phyloP scores from a whole-genome alignment of 2,888 invertebrate species.

The Orthosia gracilis region DNA sequence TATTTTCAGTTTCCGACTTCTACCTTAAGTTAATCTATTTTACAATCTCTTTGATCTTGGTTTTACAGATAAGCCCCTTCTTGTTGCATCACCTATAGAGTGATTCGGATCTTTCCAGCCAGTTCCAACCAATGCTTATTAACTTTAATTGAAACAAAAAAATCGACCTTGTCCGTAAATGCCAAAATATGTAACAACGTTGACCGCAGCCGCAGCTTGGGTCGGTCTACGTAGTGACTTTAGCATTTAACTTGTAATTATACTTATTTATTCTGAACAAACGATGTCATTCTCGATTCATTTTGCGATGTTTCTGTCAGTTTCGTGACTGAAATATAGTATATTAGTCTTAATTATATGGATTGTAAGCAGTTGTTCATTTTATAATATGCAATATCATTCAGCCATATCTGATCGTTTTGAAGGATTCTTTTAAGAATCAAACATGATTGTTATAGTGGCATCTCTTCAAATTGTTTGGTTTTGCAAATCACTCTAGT shows the following conservation, averaged over 20 bases:
- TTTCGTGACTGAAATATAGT: conserved; percentile 29
- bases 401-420: conserved; percentile 1
- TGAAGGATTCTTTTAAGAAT: conserved; percentile 5
- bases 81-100: conserved; percentile 15
- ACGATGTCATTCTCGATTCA: conserved; percentile 26
- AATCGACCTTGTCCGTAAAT: conserved; percentile 51
- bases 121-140: conserved; percentile 38
- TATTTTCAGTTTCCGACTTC: not conserved
- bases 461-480: conserved; percentile 10
- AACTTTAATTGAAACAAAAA: conserved; percentile 52
- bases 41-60: not conserved
- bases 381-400: conserved; percentile 11
- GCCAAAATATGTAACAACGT: conserved; percentile 50
- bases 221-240: conserved; percentile 8
- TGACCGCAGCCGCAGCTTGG: conserved; percentile 16
- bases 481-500: conserved; percentile 5
- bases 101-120: conserved; percentile 26
- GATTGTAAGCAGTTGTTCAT: not conserved
- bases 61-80: not conserved
- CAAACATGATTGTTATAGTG: conserved; percentile 8
- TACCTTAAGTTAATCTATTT: not conserved
- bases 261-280: conserved; percentile 16
- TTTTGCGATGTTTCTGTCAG: conserved; percentile 14
- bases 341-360: not conserved
- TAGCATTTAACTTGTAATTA: conserved; percentile 29